Percentiles rank a stretch among this genome's conserved stretches.
phyloP scores from a whole-genome alignment of 1,140 invertebrate genomes.

The Ips typographus region DNA sequence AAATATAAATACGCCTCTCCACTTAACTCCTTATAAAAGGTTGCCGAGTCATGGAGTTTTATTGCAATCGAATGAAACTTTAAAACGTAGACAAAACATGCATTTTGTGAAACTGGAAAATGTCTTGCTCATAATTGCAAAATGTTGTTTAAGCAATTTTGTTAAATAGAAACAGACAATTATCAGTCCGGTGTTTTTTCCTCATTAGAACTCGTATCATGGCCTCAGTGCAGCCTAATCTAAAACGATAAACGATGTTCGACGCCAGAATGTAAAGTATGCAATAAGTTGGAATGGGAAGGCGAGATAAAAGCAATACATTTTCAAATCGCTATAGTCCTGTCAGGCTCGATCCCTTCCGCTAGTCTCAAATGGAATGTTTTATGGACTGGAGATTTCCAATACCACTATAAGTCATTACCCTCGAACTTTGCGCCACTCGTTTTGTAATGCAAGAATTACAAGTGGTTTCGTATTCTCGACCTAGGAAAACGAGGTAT shows the following conservation, averaged over 20 bases:
- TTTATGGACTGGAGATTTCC: background rate
- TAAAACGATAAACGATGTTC: slow-evolving; percentile 20
- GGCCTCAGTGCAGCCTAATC: slow-evolving; percentile 10
- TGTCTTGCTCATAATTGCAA: no score
- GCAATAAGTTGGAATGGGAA: slow-evolving; percentile 9
- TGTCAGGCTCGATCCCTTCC: background rate
- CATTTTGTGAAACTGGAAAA: no score
- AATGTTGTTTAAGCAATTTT: no score
- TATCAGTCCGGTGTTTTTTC: background rate
- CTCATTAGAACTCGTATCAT: slow-evolving; percentile 1
- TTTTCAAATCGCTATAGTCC: slow-evolving; percentile 10
- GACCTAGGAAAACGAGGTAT: background rate
- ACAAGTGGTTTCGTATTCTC: no score
- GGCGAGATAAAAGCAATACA: slow-evolving; percentile 16
- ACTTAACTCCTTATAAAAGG: no score
- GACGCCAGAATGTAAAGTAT: slow-evolving; percentile 15
- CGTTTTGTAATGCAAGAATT: no score
- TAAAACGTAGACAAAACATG: no score
- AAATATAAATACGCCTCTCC: no score
- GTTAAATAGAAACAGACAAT: no score
- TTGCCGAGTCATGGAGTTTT: no score
- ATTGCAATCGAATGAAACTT: no score
- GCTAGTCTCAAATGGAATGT: background rate
- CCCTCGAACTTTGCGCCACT: no score
- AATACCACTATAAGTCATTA: background rate